These are phyloP conservation scores for Ciconia stormi DNA, from an alignment of 2,113 vertebrate genomes.

Conservation along the genomic window DNA sequence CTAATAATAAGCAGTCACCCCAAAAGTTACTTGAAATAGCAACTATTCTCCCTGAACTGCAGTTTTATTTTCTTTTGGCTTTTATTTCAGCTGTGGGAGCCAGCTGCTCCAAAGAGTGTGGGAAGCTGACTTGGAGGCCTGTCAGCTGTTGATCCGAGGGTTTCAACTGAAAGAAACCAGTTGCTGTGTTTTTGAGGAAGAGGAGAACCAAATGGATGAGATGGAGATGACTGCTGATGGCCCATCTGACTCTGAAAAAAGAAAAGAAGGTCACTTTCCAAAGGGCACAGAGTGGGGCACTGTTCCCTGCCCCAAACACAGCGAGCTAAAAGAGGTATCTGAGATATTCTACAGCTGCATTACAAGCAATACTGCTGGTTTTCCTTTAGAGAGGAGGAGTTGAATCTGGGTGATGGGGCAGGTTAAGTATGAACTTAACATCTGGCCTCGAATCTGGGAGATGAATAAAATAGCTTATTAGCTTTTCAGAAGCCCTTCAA, in stretches of 20 bases:
- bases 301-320: conserved; percentile 67
- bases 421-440: conserved; percentile 24
- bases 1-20: conserved; percentile 7
- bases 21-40: conserved; percentile 49
- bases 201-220: conserved; percentile 60
- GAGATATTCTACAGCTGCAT: neutral
- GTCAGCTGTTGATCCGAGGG: conserved; percentile 80
- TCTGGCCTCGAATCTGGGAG: neutral
- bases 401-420: neutral
- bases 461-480: conserved; percentile 14
- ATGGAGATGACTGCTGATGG: neutral
- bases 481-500: neutral
- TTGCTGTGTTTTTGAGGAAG: conserved; percentile 60
- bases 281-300: conserved; percentile 62
- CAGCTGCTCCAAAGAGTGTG: conserved; percentile 83
- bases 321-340: conserved; percentile 82
- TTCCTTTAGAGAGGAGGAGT: neutral
- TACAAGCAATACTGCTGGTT: neutral
- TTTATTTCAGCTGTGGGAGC: conserved; percentile 78
- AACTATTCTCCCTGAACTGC: conserved; percentile 33
- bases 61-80: conserved; percentile 58
- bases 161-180: conserved; percentile 76
- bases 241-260: conserved; percentile 26
- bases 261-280: conserved; percentile 73
- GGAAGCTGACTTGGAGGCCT: conserved; percentile 89